These are phyloP conservation scores for Zaprionus ornatus DNA, from an alignment of 1,140 invertebrate genomes.

Conservation along the genomic window DNA sequence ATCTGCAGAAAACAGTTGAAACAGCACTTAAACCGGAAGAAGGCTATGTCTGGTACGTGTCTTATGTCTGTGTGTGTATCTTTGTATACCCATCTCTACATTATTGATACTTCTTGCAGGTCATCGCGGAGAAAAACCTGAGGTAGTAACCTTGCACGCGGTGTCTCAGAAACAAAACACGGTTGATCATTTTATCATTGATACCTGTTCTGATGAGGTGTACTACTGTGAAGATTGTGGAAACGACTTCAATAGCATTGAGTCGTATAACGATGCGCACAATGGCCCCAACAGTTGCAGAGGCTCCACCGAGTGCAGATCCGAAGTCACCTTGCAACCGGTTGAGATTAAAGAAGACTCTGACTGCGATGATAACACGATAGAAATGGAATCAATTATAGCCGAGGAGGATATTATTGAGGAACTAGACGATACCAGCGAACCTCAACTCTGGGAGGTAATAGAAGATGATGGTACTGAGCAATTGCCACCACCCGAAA, in stretches of 20 bases:
- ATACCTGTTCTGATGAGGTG: conserved; percentile 19
- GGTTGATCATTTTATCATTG: conserved; percentile 21
- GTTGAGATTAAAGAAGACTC: conserved; percentile 23
- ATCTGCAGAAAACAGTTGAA: not conserved
- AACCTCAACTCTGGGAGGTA: conserved; percentile 60
- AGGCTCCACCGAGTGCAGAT: not conserved
- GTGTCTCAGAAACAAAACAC: conserved; percentile 23
- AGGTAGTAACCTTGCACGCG: conserved; percentile 42
- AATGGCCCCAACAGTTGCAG: conserved; percentile 4
- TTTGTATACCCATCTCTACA: not conserved
- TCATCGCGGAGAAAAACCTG: not conserved
- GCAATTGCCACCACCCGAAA: not conserved
- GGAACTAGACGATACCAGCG: conserved; percentile 42
- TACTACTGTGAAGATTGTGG: conserved; percentile 58
- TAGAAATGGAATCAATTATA: conserved; percentile 19
- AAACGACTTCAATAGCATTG: conserved; percentile 42
- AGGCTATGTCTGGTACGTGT: conserved; percentile 57
- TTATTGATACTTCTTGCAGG: conserved; percentile 2
- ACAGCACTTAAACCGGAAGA: conserved; percentile 19
- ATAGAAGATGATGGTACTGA: conserved; percentile 31
- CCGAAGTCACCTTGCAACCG: conserved; percentile 8
- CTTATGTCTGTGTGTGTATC: too few relatives aligned
- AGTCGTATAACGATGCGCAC: conserved; percentile 46
- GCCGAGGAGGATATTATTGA: conserved; percentile 38
- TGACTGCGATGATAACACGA: conserved; percentile 17